Percentiles rank a stretch among this genome's conserved stretches.
phyloP scores from a whole-genome alignment of 2,888 invertebrate species.

The Sylvicola fuscatus region DNA sequence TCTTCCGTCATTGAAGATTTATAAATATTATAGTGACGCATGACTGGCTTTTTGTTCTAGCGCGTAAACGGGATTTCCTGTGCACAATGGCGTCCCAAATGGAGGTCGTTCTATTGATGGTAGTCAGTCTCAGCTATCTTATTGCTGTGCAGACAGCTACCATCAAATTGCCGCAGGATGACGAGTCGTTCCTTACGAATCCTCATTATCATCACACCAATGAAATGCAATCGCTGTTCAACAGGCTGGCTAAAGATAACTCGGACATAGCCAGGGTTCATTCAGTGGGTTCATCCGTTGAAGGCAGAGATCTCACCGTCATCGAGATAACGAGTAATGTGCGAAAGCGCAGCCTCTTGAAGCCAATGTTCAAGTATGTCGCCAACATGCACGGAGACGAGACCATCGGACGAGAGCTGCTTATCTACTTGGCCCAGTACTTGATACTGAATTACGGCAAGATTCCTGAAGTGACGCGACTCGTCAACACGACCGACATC shows the following conservation, averaged over 20 bases:
- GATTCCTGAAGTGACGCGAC: constrained; percentile 42
- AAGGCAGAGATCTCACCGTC: constrained; percentile 53
- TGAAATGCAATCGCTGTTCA: constrained; percentile 42
- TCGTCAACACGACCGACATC: constrained; percentile 77
- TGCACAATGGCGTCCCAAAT: too few relatives aligned
- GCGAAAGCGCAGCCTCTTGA: constrained; percentile 28
- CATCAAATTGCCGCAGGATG: constrained; percentile 12
- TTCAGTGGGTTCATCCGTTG: constrained; percentile 65
- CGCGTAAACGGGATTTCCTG: too few relatives aligned
- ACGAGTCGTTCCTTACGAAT: constrained; percentile 34
- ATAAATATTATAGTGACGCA: too few relatives aligned
- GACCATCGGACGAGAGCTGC: constrained; percentile 63
- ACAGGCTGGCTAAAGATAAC: constrained; percentile 37
- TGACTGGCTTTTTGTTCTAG: too few relatives aligned
- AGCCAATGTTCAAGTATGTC: constrained; percentile 85
- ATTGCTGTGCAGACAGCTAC: constrained; percentile 2
- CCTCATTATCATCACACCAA: constrained; percentile 50
- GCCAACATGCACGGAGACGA: constrained; percentile 97
- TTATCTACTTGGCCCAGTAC: constrained; percentile 67
- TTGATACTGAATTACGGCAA: constrained; percentile 56
- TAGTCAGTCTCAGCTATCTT: too few relatives aligned
- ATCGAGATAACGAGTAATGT: constrained; percentile 56
- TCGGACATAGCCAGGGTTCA: constrained; percentile 49
- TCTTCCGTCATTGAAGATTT: too few relatives aligned
- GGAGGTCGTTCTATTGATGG: too few relatives aligned